Percentiles rank a stretch among this genome's conserved stretches.
Evolutionary conservation across 2,888 invertebrate genomes (phyloP).

Genomic region (Pseudolycoriella hygida): DNA sequence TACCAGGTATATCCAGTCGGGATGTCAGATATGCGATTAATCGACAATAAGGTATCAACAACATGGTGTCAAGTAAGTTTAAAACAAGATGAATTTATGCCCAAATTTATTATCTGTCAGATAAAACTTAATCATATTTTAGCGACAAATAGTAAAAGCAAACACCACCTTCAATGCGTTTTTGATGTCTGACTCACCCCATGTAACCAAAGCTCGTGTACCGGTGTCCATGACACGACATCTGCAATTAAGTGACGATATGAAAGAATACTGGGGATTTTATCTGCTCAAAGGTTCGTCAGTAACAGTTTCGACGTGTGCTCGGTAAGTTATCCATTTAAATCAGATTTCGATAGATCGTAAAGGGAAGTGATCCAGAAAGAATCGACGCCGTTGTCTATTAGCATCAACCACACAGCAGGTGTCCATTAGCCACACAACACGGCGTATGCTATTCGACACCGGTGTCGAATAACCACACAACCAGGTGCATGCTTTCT

Average conservation of each 20-base stretch:
- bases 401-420: too few relatives aligned
- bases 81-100: neutral
- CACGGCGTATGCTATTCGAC: too few relatives aligned
- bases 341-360: neutral
- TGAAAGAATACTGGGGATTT: constrained; percentile 74
- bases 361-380: neutral
- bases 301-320: constrained; percentile 58
- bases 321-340: constrained; percentile 33
- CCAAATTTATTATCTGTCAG: neutral
- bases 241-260: constrained; percentile 53
- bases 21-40: constrained; percentile 56
- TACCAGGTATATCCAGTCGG: constrained; percentile 55
- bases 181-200: constrained; percentile 42
- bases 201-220: constrained; percentile 35
- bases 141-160: constrained; percentile 50
- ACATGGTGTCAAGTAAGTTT: constrained; percentile 61
- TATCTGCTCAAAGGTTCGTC: constrained; percentile 55
- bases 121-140: constrained; percentile 1
- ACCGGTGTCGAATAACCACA: too few relatives aligned
- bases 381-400: too few relatives aligned
- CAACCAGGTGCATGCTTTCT: too few relatives aligned
- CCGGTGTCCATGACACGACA: constrained; percentile 47
- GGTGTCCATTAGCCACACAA: too few relatives aligned
- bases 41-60: constrained; percentile 56
- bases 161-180: constrained; percentile 64